These are phyloP conservation scores for Planiliza haematocheilus DNA, from an alignment of 2,113 vertebrate species.

Conservation along the genomic window DNA sequence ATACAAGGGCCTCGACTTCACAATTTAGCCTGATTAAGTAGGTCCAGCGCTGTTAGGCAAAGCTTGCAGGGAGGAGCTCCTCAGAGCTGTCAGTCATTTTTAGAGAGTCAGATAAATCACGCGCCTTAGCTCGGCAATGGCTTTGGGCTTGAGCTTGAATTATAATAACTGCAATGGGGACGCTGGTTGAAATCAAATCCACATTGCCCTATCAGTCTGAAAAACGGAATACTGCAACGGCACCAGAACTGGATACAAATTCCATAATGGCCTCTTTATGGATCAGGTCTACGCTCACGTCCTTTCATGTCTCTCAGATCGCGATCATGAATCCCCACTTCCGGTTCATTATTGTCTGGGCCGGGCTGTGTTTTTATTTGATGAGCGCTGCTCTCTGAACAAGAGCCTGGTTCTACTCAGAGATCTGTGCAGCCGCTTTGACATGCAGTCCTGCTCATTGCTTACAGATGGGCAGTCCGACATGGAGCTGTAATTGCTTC, in stretches of 20 bases:
- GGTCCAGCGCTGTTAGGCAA: slow-evolving; percentile 67
- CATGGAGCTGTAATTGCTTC: slow-evolving; percentile 75
- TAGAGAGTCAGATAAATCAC: slow-evolving; percentile 60
- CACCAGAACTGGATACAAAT: slow-evolving; percentile 50
- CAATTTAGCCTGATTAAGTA: slow-evolving; percentile 80
- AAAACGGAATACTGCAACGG: slow-evolving; percentile 33
- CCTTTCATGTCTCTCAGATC: slow-evolving; percentile 56
- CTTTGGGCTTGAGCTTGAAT: slow-evolving; percentile 50
- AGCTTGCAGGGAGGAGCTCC: slow-evolving; percentile 62
- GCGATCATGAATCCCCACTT: slow-evolving; percentile 57
- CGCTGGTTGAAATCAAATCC: slow-evolving; percentile 46
- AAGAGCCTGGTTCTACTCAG: slow-evolving; percentile 71
- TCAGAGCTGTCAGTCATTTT: slow-evolving; percentile 72
- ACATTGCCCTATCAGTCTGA: slow-evolving; percentile 34
- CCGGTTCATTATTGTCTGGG: slow-evolving; percentile 70
- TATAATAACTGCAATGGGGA: slow-evolving; percentile 46
- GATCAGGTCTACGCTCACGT: slow-evolving; percentile 39
- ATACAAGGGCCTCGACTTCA: slow-evolving; percentile 76
- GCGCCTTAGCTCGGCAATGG: slow-evolving; percentile 47
- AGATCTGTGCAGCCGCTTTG: slow-evolving; percentile 71
- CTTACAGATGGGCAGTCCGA: slow-evolving; percentile 77
- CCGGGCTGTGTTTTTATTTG: slow-evolving; percentile 69
- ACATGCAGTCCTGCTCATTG: slow-evolving; percentile 76
- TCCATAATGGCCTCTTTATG: slow-evolving; percentile 54
- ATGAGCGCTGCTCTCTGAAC: slow-evolving; percentile 68